A percentile compares a stretch with the other conserved stretches of the same genome.
phyloP scores from a whole-genome alignment of 2,797 vertebrate species.

The Cirrhinus mrigala region DNA sequence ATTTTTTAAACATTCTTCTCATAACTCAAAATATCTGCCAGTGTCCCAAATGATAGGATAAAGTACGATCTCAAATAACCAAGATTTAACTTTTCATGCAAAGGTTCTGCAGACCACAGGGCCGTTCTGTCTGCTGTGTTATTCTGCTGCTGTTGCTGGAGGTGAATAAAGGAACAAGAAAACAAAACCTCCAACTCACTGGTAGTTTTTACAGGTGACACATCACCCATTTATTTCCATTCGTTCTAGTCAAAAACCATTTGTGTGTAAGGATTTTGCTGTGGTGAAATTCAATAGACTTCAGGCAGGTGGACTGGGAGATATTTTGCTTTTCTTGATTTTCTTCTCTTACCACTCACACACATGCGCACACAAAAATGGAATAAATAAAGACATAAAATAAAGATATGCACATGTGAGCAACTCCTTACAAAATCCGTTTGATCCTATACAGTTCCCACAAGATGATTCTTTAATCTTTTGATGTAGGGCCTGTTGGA shows the following conservation, averaged over 20 bases:
- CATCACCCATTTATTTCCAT: constrained; percentile 55
- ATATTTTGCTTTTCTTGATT: constrained; percentile 13
- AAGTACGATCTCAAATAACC: not conserved
- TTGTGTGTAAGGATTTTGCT: constrained; percentile 16
- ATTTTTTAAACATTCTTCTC: not conserved
- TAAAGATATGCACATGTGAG: constrained; percentile 8
- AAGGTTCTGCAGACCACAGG: not conserved
- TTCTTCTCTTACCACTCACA: not conserved
- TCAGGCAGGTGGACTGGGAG: constrained; percentile 5
- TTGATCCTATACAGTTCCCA: constrained; percentile 27
- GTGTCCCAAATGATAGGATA: not conserved
- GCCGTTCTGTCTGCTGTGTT: not conserved
- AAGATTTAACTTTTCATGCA: not conserved
- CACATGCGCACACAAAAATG: constrained; percentile 1
- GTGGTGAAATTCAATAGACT: constrained; percentile 22
- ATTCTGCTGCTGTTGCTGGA: not conserved
- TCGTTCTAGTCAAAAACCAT: constrained; percentile 24
- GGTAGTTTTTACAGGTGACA: constrained; percentile 45
- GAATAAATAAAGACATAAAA: constrained; percentile 4
- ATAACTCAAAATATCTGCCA: not conserved
- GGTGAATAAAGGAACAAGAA: constrained; percentile 35
- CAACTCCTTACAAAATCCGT: constrained; percentile 28
- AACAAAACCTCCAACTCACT: constrained; percentile 27
- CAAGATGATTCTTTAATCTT: constrained; percentile 51
- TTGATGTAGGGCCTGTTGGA: constrained; percentile 17